Evolutionary conservation across 2,113 vertebrate species (phyloP), one percentile per base, ranked within the genome.

Genomic region (Beaufortia kweichowensis): DNA sequence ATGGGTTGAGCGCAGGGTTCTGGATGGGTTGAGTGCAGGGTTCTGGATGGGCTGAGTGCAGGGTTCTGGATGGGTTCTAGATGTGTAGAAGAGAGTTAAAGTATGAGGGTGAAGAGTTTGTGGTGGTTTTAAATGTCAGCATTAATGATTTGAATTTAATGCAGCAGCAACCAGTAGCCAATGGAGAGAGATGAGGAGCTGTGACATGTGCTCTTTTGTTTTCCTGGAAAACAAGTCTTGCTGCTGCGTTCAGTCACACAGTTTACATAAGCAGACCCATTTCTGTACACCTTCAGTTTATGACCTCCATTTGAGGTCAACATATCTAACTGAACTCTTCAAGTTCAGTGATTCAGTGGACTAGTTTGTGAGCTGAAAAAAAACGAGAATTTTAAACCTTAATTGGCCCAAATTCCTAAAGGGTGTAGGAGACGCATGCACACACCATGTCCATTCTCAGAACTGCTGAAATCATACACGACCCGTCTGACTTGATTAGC

Each of bases 401-500:
- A 74, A 72, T 19, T 46, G 57, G 53, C 62, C 62, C 75, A 67
- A 63, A 68, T 78, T 68, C 69, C 69, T 78, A 2, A 19, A 67
- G 77, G 65, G 72, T 29, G 26, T n/a, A 21, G 33, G 39, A 39
- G 23, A 19, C 78, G 19, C 28, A 26, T 62, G 11, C 66, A 79
- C 50, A 23, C 11, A 70, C 19, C 39, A 50, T 55, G 15, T 73
- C 81, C 50, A 24, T 82, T 81, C 89, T 87, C 84, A 86, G 90
- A 87, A 91, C 87, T 90, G 91, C 91, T 90, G 90, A 92, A 90
- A 90, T 90, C 87, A 84, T 84, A 88, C 91, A 90, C 28, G 55
- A 29, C 91, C 88, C 87, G 90, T 84, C 91, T 91, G 93, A 94
- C 93, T 94, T 90, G 92, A 97, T 96, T 94, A 93, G 92, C 94